Conservation (phyloP, 2,888 invertebrate species). For the Tetrapedia diversipes region DNA sequence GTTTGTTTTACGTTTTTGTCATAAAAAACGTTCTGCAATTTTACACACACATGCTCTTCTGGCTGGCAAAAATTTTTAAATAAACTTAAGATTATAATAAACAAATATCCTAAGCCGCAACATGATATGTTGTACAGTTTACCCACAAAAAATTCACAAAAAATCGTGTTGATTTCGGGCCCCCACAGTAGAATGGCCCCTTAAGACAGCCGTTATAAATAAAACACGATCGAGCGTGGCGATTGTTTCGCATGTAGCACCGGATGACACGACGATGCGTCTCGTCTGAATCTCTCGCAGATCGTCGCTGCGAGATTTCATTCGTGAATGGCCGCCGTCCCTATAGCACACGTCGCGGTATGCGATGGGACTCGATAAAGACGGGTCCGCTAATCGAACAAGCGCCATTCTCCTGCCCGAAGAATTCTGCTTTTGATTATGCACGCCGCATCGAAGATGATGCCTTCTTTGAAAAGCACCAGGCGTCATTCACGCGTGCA, state of each 20-base stretch:
- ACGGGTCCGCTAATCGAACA: conserved; percentile 62
- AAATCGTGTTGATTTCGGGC: too few relatives aligned
- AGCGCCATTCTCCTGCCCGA: conserved; percentile 51
- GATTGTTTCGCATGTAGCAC: conserved; percentile 64
- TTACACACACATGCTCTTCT: too few relatives aligned
- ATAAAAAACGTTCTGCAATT: too few relatives aligned
- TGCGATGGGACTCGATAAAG: conserved; percentile 65
- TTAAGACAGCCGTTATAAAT: conserved; percentile 57
- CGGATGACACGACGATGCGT: conserved; percentile 65
- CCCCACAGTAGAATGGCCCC: too few relatives aligned
- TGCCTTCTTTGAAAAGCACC: conserved; percentile 47
- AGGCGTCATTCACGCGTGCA: conserved; percentile 49
- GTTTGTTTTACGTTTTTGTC: too few relatives aligned
- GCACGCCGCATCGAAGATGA: conserved; percentile 53
- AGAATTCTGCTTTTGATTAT: conserved; percentile 61
- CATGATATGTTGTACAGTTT: too few relatives aligned
- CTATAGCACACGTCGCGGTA: conserved; percentile 50
- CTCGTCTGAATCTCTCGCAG: conserved; percentile 57
- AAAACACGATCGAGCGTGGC: conserved; percentile 60
- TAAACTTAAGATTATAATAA: too few relatives aligned
- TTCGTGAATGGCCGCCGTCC: conserved; percentile 62
- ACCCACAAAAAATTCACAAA: too few relatives aligned
- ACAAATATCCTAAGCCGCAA: too few relatives aligned
- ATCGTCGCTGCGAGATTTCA: conserved; percentile 60
- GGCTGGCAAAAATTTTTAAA: too few relatives aligned